Evolutionary conservation across 1,140 invertebrate species (phyloP).

Genomic region (Ceratina australensis): DNA sequence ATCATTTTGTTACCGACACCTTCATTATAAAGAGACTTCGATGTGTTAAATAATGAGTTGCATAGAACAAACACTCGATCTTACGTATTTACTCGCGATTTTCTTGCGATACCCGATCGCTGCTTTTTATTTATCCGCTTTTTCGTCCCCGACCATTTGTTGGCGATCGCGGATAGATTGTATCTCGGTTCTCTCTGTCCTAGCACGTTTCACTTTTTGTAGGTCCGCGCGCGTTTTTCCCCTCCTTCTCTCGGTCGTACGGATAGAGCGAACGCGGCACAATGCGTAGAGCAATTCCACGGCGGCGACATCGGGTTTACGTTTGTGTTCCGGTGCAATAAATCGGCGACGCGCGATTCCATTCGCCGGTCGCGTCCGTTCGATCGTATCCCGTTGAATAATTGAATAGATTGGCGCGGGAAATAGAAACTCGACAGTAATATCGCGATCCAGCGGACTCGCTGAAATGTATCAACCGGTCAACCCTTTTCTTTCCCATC

Average conservation of each 20-base stretch:
- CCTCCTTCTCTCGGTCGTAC: background rate
- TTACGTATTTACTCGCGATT: background rate
- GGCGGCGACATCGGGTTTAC: background rate
- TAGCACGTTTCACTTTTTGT: conserved; percentile 40
- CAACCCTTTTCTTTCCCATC: too few relatives aligned
- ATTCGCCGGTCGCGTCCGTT: background rate
- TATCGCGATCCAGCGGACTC: background rate
- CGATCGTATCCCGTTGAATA: conserved; percentile 3
- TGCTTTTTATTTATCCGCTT: background rate
- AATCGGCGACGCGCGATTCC: conserved; percentile 14
- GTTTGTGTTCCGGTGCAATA: background rate
- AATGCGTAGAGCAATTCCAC: background rate
- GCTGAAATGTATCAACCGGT: too few relatives aligned
- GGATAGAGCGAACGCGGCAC: too few relatives aligned
- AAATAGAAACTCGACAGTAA: conserved; percentile 37
- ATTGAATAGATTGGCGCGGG: conserved; percentile 13
- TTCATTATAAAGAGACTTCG: too few relatives aligned
- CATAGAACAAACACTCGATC: background rate
- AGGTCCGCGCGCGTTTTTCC: background rate
- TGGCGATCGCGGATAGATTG: conserved; percentile 5
- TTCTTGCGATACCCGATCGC: background rate
- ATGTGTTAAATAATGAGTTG: too few relatives aligned
- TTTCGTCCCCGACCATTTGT: background rate
- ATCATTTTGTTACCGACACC: too few relatives aligned
- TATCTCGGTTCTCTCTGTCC: conserved; percentile 10